Conservation (phyloP, 2,113 vertebrate genomes). For the Ginglymostoma cirratum region DNA sequence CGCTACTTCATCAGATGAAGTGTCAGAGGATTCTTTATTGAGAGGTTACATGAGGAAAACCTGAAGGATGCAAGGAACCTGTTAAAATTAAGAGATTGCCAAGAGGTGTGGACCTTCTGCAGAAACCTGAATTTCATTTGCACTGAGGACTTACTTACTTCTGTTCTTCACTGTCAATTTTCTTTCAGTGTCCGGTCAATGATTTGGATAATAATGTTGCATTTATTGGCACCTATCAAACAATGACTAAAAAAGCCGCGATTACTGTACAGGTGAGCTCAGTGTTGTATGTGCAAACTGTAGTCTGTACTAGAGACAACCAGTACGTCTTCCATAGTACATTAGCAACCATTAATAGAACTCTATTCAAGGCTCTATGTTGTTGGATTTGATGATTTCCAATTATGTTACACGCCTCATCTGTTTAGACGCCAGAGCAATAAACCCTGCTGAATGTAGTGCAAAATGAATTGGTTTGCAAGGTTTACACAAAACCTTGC, state of each 20-base stretch:
- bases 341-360: background rate
- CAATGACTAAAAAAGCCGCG: conserved; percentile 92
- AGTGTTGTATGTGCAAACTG: background rate
- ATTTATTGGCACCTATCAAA: conserved; percentile 97
- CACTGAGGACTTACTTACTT: background rate
- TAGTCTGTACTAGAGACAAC: background rate
- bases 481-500: background rate
- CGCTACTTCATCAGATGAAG: too few relatives aligned
- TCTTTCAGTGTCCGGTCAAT: conserved; percentile 80
- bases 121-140: background rate
- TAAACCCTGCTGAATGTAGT: background rate
- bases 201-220: conserved; percentile 97
- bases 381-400: background rate
- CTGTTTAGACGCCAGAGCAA: background rate
- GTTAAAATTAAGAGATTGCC: background rate
- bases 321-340: background rate
- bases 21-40: background rate
- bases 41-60: background rate
- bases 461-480: background rate
- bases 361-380: background rate
- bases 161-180: background rate
- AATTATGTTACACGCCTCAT: background rate
- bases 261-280: conserved; percentile 90
- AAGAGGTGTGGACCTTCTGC: background rate
- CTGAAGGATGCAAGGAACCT: background rate